Conservation (phyloP, 2,113 vertebrate species). For the Nannobrachium achirus region DNA sequence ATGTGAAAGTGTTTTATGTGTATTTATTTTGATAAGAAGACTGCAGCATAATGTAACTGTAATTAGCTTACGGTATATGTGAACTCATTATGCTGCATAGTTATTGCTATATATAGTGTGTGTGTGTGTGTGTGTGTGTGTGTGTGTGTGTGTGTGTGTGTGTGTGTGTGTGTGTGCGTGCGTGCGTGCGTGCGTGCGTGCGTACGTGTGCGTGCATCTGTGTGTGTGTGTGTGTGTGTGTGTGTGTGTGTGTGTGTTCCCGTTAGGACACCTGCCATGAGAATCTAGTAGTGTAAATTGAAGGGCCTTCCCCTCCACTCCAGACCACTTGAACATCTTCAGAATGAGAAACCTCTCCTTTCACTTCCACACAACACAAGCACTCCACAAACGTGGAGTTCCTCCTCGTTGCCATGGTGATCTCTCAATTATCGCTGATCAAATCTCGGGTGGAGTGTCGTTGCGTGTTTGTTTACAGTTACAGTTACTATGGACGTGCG, state of each 20-base stretch:
- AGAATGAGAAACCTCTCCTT: slow-evolving; percentile 30
- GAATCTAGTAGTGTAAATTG: slow-evolving; percentile 43
- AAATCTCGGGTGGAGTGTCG: too few relatives aligned
- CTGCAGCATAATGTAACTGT: slow-evolving; percentile 32
- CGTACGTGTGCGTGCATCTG: slow-evolving; percentile 10
- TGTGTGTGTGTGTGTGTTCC: slow-evolving; percentile 22
- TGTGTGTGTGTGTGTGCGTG: background rate
- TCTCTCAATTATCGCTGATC: slow-evolving; percentile 10
- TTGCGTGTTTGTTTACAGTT: too few relatives aligned
- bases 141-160: slow-evolving; percentile 26
- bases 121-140: slow-evolving; percentile 47
- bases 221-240: background rate
- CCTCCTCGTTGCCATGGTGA: slow-evolving; percentile 71
- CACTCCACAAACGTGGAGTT: slow-evolving; percentile 39
- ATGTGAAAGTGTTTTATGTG: slow-evolving; percentile 22
- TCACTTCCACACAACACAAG: slow-evolving; percentile 46
- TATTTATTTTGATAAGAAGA: slow-evolving; percentile 60
- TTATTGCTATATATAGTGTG: slow-evolving; percentile 23
- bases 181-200: background rate
- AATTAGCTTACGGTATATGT: slow-evolving; percentile 34
- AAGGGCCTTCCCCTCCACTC: slow-evolving; percentile 56
- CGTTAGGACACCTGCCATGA: slow-evolving; percentile 34
- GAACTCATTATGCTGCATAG: slow-evolving; percentile 44
- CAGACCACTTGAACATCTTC: slow-evolving; percentile 34
- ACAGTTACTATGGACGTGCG: too few relatives aligned